Evolutionary conservation across 2,113 vertebrate species (phyloP).

Genomic region (Pandion haliaetus): DNA sequence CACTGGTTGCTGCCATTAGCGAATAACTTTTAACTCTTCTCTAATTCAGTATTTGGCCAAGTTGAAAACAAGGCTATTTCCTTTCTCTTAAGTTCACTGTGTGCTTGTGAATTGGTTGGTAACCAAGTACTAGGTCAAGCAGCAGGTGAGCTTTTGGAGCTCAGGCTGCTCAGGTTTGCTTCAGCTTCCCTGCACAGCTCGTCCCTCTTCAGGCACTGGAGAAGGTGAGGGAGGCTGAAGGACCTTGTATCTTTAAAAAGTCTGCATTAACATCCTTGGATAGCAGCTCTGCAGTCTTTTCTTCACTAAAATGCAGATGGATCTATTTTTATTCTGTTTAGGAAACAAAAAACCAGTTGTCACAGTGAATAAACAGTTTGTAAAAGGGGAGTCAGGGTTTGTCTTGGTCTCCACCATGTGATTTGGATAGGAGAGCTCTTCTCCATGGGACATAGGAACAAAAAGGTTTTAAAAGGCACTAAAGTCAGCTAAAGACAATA

Average conservation of each 20-base stretch:
- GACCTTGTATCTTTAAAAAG: not conserved
- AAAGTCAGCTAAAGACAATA: not conserved
- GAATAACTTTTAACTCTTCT: not conserved
- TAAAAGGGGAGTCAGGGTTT: not conserved
- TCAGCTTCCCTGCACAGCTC: not conserved
- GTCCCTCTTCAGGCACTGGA: not conserved
- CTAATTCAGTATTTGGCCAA: not conserved
- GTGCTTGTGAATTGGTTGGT: not conserved
- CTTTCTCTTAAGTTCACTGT: not conserved
- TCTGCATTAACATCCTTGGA: not conserved
- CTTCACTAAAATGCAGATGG: not conserved
- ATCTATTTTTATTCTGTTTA: not conserved
- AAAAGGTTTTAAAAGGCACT: not conserved
- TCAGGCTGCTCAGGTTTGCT: not conserved
- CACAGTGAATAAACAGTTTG: not conserved
- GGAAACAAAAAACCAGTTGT: not conserved
- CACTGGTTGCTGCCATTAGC: not conserved
- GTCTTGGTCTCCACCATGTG: not conserved
- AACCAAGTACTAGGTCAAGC: not conserved
- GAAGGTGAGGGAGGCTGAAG: not conserved
- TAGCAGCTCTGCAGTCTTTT: not conserved
- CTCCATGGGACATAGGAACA: not conserved
- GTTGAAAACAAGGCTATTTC: not conserved
- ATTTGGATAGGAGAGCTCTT: not conserved
- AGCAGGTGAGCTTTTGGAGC: not conserved